These are phyloP conservation scores for Haliaeetus leucogaster DNA, from an alignment of 2,113 vertebrate genomes.

Conservation along the genomic window DNA sequence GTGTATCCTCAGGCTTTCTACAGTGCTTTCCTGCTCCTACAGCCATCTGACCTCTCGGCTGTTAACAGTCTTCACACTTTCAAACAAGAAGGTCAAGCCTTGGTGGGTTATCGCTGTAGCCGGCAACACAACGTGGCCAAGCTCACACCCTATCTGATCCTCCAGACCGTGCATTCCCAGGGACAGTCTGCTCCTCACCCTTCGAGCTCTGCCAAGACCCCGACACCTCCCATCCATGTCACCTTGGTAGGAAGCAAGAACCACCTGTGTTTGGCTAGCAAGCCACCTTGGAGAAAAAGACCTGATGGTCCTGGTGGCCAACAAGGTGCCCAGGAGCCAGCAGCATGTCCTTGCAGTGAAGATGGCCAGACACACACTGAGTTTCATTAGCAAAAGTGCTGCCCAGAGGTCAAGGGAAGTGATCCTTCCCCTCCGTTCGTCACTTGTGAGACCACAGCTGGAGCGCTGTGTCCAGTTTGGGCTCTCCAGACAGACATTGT, in stretches of 20 bases:
- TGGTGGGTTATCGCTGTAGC: background rate
- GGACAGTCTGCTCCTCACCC: background rate
- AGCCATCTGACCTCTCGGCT: background rate
- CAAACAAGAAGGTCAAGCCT: background rate
- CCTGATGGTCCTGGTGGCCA: background rate
- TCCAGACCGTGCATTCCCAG: background rate
- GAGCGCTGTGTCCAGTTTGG: background rate
- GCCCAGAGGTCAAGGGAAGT: background rate
- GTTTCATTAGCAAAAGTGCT: background rate
- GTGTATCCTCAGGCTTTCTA: background rate
- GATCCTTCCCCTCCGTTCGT: accelerated
- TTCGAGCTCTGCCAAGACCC: background rate
- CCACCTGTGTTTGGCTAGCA: background rate
- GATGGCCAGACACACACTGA: background rate
- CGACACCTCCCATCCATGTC: background rate
- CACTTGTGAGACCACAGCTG: background rate
- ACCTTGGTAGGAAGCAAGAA: background rate
- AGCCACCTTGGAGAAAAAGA: background rate
- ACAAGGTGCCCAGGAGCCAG: background rate
- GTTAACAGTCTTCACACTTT: background rate
- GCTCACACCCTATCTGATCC: background rate
- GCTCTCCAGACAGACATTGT: background rate
- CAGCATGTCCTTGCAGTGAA: background rate
- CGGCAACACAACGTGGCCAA: background rate
- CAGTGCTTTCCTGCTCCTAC: background rate